Percentiles rank a stretch among this genome's conserved stretches.
phyloP scores from a whole-genome alignment of 2,113 vertebrate genomes.

The Hyperopisus bebe region DNA sequence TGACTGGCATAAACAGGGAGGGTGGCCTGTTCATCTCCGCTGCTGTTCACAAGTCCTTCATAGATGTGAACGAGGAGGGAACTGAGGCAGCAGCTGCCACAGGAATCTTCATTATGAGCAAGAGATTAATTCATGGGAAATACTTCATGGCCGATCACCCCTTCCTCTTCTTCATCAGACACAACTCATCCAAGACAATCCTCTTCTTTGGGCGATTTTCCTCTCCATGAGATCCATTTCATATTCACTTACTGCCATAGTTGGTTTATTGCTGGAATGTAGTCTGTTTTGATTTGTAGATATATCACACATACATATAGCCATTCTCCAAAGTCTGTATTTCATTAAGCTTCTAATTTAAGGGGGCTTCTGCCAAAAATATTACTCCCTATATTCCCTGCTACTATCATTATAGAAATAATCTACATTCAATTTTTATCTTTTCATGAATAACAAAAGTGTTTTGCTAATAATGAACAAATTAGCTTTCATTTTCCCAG shows the following conservation, averaged over 20 bases:
- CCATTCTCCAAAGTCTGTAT: not conserved
- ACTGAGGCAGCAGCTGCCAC: constrained; percentile 84
- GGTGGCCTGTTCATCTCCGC: constrained; percentile 69
- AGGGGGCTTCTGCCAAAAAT: not conserved
- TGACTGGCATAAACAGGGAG: too few relatives aligned
- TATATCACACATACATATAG: not conserved
- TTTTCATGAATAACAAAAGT: not conserved
- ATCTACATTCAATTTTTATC: not conserved
- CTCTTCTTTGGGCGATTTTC: constrained; percentile 73
- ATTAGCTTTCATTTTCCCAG: not conserved
- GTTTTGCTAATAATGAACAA: not conserved
- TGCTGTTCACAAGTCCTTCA: constrained; percentile 78
- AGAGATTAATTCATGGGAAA: constrained; percentile 33
- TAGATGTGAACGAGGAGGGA: constrained; percentile 89
- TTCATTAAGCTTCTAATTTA: not conserved
- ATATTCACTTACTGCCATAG: not conserved
- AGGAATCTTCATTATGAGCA: constrained; percentile 40
- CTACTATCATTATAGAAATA: not conserved
- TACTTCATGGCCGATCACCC: constrained; percentile 71
- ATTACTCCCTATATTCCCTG: not conserved
- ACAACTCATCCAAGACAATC: constrained; percentile 67
- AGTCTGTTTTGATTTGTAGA: not conserved
- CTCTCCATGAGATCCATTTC: constrained; percentile 48
- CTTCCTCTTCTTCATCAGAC: constrained; percentile 83
- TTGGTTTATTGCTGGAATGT: not conserved